Conservation (phyloP, 1,140 invertebrate genomes). For the Aphis gossypii region DNA sequence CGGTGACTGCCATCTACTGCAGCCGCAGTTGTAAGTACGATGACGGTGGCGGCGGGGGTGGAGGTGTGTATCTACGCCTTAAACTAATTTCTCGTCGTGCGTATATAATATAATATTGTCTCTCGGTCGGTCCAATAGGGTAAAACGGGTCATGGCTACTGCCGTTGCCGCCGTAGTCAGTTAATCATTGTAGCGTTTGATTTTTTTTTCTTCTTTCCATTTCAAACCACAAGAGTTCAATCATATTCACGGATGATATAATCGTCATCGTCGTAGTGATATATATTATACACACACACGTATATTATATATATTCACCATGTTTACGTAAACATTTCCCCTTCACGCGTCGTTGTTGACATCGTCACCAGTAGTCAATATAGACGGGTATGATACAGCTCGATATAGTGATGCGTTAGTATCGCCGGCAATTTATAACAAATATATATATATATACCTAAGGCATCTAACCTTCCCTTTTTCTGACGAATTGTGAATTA, state of each 20-base stretch:
- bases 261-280: background rate
- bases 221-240: slow-evolving; percentile 22
- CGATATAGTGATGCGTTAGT: background rate
- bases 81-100: background rate
- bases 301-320: background rate
- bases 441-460: background rate
- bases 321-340: background rate
- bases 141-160: slow-evolving; percentile 53
- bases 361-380: slow-evolving; percentile 1
- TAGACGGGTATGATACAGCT: background rate
- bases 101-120: slow-evolving; percentile 18
- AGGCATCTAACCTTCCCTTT: background rate
- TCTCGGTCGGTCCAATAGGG: background rate
- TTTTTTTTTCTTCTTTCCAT: background rate
- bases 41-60: background rate
- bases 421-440: background rate
- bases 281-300: background rate
- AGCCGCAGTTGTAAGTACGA: background rate
- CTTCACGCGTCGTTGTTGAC: background rate
- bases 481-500: background rate
- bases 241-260: slow-evolving; percentile 28
- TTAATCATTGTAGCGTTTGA: background rate
- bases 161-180: background rate
- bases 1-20: background rate
- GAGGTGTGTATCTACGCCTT: background rate